Conservation (phyloP, 2,113 vertebrate species). For the Halcyon senegalensis region DNA sequence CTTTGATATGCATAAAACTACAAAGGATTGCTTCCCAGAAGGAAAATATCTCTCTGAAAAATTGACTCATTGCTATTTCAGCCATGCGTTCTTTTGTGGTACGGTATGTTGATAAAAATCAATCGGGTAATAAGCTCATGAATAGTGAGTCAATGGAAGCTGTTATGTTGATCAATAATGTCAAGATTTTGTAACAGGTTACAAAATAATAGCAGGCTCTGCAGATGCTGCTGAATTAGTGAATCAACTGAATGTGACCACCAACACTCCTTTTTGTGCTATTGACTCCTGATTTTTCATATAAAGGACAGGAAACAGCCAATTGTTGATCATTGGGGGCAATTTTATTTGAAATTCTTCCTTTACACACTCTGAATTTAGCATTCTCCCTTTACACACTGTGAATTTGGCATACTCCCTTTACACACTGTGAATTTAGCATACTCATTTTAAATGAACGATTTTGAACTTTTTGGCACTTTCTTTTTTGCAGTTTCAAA, state of each 20-base stretch:
- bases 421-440: too few relatives aligned
- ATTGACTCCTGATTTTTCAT: neutral
- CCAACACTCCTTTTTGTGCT: neutral
- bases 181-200: conserved; percentile 13
- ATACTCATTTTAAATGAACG: neutral
- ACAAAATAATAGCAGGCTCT: neutral
- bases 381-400: neutral
- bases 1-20: conserved; percentile 17
- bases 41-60: neutral
- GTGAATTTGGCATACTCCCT: too few relatives aligned
- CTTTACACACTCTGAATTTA: neutral
- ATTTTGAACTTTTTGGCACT: neutral
- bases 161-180: neutral
- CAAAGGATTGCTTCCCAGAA: neutral
- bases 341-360: neutral
- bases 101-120: conserved; percentile 8
- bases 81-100: neutral
- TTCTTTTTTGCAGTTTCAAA: neutral
- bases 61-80: neutral
- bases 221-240: neutral
- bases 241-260: neutral
- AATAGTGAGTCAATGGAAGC: conserved; percentile 21
- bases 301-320: neutral
- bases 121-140: neutral
- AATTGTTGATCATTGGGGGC: neutral